Evolutionary conservation across 2,888 invertebrate genomes (phyloP).

Genomic region (Archips crataeganus): DNA sequence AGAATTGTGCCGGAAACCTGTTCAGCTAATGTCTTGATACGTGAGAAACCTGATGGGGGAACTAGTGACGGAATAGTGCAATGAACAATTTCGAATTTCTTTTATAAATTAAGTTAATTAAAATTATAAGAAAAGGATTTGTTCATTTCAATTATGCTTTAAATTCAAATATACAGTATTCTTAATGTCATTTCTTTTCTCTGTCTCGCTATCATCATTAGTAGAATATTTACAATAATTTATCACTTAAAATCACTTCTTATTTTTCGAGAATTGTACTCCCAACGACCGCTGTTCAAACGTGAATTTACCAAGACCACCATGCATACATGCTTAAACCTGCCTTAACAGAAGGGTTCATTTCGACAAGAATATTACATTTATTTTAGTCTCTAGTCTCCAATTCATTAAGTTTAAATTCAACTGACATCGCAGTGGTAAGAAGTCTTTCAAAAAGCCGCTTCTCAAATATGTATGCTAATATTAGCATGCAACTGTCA

Average conservation of each 20-base stretch:
- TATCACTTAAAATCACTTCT: neutral
- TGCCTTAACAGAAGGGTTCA: neutral
- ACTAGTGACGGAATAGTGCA: neutral
- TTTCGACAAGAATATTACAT: neutral
- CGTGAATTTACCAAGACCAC: slow-evolving; percentile 14
- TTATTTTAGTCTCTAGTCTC: neutral
- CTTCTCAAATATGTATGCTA: neutral
- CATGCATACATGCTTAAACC: neutral
- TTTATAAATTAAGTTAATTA: neutral
- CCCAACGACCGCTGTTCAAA: neutral
- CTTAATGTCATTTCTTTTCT: neutral
- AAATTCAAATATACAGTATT: too few species aligned
- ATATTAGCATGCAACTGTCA: slow-evolving; percentile 7
- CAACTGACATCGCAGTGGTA: neutral
- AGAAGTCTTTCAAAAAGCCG: neutral
- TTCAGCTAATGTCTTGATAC: slow-evolving; percentile 19
- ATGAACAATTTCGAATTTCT: neutral
- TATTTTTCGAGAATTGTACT: neutral
- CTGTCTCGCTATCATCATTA: neutral
- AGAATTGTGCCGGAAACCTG: slow-evolving; percentile 36
- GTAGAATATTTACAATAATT: neutral
- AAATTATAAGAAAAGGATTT: neutral
- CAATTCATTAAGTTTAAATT: neutral
- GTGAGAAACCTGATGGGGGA: slow-evolving; percentile 13
- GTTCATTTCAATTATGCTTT: too few species aligned